These are phyloP conservation scores for Spatula versicolor DNA, from an alignment of 2,797 vertebrate species.

Conservation along the genomic window DNA sequence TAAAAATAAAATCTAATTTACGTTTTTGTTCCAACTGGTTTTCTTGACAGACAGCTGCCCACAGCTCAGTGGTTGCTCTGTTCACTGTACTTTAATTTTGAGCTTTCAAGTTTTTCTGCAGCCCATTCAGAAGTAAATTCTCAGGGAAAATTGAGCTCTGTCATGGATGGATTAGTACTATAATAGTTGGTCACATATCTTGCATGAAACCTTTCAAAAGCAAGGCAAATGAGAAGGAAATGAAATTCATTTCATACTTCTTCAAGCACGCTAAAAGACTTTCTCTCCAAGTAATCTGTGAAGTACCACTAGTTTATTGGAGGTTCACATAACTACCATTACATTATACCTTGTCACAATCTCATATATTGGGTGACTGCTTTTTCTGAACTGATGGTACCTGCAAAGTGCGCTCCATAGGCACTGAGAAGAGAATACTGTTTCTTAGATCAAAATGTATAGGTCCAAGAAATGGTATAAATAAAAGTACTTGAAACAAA, in stretches of 20 bases:
- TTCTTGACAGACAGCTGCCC: constrained; percentile 84
- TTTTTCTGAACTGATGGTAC: constrained; percentile 80
- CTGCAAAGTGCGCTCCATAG: constrained; percentile 70
- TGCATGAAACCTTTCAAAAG: constrained; percentile 92
- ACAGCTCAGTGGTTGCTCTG: constrained; percentile 80
- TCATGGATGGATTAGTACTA: constrained; percentile 99
- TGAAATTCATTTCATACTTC: constrained; percentile 99
- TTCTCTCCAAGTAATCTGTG: constrained; percentile 86
- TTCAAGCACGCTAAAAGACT: constrained; percentile 92
- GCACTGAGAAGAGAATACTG: constrained; percentile 58
- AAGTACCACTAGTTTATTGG: constrained; percentile 86
- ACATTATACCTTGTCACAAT: constrained; percentile 87
- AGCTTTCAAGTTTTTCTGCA: constrained; percentile 85
- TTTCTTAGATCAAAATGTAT: constrained; percentile 78
- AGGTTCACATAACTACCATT: constrained; percentile 86
- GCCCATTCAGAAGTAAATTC: constrained; percentile 91
- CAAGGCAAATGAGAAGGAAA: constrained; percentile 94
- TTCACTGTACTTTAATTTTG: constrained; percentile 87
- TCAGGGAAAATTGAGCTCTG: constrained; percentile 98
- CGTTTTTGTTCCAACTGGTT: constrained; percentile 80
- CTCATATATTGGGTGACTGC: constrained; percentile 84
- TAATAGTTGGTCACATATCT: constrained; percentile 98
- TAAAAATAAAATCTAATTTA: constrained; percentile 82
- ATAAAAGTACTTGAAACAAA: constrained; percentile 77
- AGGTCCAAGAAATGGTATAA: constrained; percentile 72